Base-by-base conservation (phyloP, 2,888 invertebrate species). In the Drosophila fulvimacula region DNA sequence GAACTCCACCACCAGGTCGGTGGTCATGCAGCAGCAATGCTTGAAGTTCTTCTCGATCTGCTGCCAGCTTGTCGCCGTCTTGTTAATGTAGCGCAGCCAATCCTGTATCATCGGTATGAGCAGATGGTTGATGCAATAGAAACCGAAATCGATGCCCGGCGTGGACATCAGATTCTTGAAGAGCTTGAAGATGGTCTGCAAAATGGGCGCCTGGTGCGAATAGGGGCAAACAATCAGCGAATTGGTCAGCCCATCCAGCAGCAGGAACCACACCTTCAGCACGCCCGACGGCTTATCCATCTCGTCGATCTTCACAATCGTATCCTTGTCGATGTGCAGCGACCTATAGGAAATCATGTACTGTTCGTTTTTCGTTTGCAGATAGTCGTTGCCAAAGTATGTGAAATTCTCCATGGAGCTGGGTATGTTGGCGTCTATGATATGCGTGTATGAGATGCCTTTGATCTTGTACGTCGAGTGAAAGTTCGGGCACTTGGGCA, bases 401-500 rank as follows among this genome's bases (percentile, higher is more conserved):
- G 95, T 95, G 15, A 96, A 93, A 81, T 96, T 95, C 46, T 95
- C 93, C 82, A 94, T 94, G 9, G 93, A 93, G 87, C 95, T 96
- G 13, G 97, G 96, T 79, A 97, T 96, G n/a, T 96, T 94, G 0
- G 96, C 95, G 91, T 98, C 97, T 0, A 98, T 97, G 52, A 96
- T 95, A 78, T 96, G 96, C 3, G 96, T 94, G 4, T 96, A 95
- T 55, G 95, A 95, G 65, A 96, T 96, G 0, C 96, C 95, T 90
- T 96, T 96, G 74, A 96, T 95, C 89, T 96, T 94, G 89, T 97
- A 96, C 0, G 97, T 97, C 15, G 98, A 96, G 91, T 97, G 97
- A 90, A 98, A 98, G 70, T 96, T 96, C 0, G 98, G 98, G 91
- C 98, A 98, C 83, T 97, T 97, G 0, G 98, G 98, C 98, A 98